Evolutionary conservation across 2,797 vertebrate genomes (phyloP).

Genomic region (Melanotaenia nigrans): DNA sequence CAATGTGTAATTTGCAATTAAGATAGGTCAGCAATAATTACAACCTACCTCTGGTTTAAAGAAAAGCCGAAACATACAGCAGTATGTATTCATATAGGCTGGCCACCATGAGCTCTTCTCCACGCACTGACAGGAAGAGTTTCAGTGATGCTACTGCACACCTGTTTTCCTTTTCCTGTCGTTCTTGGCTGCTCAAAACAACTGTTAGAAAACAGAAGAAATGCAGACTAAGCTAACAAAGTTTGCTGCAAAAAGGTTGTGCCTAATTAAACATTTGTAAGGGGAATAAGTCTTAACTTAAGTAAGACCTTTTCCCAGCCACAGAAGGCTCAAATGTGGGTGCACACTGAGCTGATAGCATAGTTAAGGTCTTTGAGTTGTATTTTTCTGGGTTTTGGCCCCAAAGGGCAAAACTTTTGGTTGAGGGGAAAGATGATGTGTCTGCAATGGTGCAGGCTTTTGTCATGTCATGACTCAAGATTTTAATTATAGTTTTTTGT

Average conservation of each 20-base stretch:
- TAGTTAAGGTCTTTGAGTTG: constrained; percentile 18
- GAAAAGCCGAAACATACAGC: constrained; percentile 6
- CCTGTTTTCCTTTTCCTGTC: constrained; percentile 55
- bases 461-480: constrained; percentile 22
- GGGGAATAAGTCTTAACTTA: background rate
- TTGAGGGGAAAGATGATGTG: background rate
- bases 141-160: constrained; percentile 35
- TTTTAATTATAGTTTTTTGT: constrained; percentile 23
- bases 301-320: background rate
- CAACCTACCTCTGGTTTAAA: constrained; percentile 10
- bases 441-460: constrained; percentile 1
- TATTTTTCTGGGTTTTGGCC: constrained; percentile 24
- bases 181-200: constrained; percentile 15
- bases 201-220: background rate
- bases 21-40: constrained; percentile 5
- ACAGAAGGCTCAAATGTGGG: constrained; percentile 9
- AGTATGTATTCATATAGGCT: constrained; percentile 1
- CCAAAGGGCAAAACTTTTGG: constrained; percentile 21
- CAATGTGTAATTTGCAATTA: constrained; percentile 26
- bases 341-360: constrained; percentile 27
- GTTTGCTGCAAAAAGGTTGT: background rate
- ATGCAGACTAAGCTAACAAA: background rate
- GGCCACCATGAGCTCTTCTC: constrained; percentile 14
- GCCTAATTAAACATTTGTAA: background rate
- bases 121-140: constrained; percentile 48